Evolutionary conservation across 2,113 vertebrate genomes (phyloP), one percentile per base, ranked within the genome.

Genomic region (Spermophilus dauricus): DNA sequence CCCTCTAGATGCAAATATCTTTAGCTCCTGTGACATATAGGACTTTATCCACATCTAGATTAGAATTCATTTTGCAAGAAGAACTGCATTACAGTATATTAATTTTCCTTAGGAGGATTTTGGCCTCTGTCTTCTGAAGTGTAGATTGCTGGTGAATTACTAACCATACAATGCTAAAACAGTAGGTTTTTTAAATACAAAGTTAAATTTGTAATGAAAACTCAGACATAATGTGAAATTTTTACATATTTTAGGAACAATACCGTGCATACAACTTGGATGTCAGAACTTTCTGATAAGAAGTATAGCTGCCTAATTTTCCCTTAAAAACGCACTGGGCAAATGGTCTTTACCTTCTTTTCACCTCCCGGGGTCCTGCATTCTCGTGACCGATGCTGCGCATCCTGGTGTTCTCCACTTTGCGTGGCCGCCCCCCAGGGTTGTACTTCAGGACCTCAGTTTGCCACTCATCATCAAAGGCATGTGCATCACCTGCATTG

Each of bases 391-490:
- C 98, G 75, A 96, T 97, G 0, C 91, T 97, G 53, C 96, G 92
- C 90, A 97, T 95, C 86, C 92, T 98, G 6, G 98, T 96, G 28
- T 98, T 97, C 88, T 99, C 98, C 88, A 99, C 85, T 30, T 87
- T 77, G 83, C 63, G 81, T 91, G 97, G 95, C 30, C 94, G 96
- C 90, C 95, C 97, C 28, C 96, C 97, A 0, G 98, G 97, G 61
- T 96, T 98, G 98, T 99, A 99, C 93, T 98, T 99, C 81, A 99
- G 98, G 91, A 99, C 83, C 97, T 99, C 98, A 28, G 97, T 98
- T 97, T 99, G 99, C 99, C 99, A 99, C 97, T 99, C 99, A 13
- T 99, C 90, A 90, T 99, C 98, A 97, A 99, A 99, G 42, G 98
- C 98, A 87, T 98, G 98, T 8, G 99, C 99, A 96, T 99, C 99